Evolutionary conservation across 2,113 vertebrate species (phyloP).

Genomic region (Anhinga anhinga): DNA sequence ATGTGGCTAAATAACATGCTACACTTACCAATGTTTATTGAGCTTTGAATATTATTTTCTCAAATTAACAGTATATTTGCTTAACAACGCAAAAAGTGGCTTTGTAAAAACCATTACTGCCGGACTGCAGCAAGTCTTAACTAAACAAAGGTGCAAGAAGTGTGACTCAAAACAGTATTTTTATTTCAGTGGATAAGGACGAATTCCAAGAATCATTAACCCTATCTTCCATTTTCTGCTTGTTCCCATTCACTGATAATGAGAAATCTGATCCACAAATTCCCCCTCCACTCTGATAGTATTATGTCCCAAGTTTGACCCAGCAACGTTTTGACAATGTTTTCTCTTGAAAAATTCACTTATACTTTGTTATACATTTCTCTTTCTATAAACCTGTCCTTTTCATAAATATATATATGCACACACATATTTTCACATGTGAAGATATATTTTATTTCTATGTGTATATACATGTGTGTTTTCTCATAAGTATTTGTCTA

Average conservation of each 20-base stretch:
- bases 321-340: not conserved
- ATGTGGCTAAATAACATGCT: not conserved
- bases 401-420: not conserved
- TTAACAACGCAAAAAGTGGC: constrained; percentile 8
- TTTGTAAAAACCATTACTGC: not conserved
- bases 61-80: constrained; percentile 8
- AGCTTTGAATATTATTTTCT: constrained; percentile 24
- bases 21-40: constrained; percentile 25
- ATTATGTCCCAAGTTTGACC: not conserved
- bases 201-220: not conserved
- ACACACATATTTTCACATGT: not conserved
- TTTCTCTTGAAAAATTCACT: not conserved
- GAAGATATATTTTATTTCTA: not conserved
- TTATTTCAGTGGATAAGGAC: not conserved
- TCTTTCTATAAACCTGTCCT: not conserved
- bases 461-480: not conserved
- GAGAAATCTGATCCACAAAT: not conserved
- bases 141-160: not conserved
- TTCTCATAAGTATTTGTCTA: not conserved
- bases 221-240: not conserved
- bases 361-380: not conserved
- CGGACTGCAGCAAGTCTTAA: not conserved
- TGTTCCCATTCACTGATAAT: not conserved
- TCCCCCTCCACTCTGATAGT: not conserved
- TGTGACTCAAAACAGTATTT: not conserved